Base-by-base conservation (phyloP, 2,113 vertebrate species). In the Crypturellus undulatus region DNA sequence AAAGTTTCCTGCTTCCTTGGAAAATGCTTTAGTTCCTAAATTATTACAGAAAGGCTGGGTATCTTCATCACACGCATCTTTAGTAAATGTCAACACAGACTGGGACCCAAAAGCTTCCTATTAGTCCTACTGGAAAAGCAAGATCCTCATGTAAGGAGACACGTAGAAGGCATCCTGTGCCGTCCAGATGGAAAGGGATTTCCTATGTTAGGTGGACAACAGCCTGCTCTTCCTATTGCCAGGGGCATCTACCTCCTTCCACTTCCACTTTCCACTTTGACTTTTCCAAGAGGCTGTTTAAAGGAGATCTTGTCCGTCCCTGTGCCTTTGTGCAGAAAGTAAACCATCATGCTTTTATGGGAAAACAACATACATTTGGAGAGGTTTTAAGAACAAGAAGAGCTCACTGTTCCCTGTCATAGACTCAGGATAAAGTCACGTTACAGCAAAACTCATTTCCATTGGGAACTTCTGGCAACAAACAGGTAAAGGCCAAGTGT, bases 321-420 rank as follows among this genome's bases (percentile, higher is more conserved):
- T 32, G 10, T 73, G 71, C 68, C 72, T 93, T 76, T 80, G 65
- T 68, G 82, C 51, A 81, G 86, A 64, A 91, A 68, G 34, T 60
- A 94, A 84, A 16, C 18, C 24, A 54, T 15, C n/a, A 52, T 36
- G 32, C 0, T 0, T 84, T n/a, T 54, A 42, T 3, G 81, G 84
- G 91, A 62, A 91, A 93, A 36, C 58, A 93, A 15, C n/a, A 79
- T 32, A 26, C 12, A 22, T 79, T 92, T 85, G 65, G 85, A 80
- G 73, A 40, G 70, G 56, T n/a, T 92, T 77, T 89, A 88, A 71
- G 79, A 54, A 51, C 89, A 85, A 60, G 26, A 67, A 82, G 93
- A 96, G 24, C 59, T 72, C 43, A 12, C 77, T 72, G 58, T 36
- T 93, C 19, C 63, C 21, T 76, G 40, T 69, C 52, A 76, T 4